Evolutionary conservation across 2,888 invertebrate species (phyloP).

Genomic region (Cecidostiba fungosa): DNA sequence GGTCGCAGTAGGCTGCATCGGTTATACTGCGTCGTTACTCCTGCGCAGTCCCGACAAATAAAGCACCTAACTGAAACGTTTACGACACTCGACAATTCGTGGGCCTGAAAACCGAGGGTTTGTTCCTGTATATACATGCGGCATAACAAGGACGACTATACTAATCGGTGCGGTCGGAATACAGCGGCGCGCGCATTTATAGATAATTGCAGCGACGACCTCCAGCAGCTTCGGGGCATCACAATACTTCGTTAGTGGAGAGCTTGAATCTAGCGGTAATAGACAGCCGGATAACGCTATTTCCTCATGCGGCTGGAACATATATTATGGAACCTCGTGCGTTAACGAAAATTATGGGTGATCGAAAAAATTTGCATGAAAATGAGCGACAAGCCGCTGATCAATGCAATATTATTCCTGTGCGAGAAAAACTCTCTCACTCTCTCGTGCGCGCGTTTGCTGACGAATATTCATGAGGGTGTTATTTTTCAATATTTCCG

Average conservation of each 20-base stretch:
- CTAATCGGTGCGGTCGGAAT: constrained; percentile 63
- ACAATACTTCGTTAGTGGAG: constrained; percentile 64
- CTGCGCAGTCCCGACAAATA: constrained; percentile 39
- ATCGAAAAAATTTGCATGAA: constrained; percentile 60
- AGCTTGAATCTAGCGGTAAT: constrained; percentile 55
- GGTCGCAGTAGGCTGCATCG: too few species aligned
- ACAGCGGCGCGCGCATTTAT: constrained; percentile 54
- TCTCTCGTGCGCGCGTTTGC: background rate
- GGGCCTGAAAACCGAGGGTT: constrained; percentile 41
- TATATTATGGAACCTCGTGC: background rate
- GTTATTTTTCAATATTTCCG: constrained; percentile 44
- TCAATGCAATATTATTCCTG: constrained; percentile 30
- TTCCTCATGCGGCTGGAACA: background rate
- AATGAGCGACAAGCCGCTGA: constrained; percentile 40
- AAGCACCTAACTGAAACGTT: constrained; percentile 52
- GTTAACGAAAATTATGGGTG: constrained; percentile 44
- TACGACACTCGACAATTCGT: background rate
- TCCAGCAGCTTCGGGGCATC: background rate
- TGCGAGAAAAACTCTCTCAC: background rate
- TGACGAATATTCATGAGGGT: constrained; percentile 37
- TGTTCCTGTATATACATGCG: constrained; percentile 41
- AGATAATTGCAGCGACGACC: constrained; percentile 59
- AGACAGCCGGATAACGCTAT: constrained; percentile 42
- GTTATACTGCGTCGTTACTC: constrained; percentile 19
- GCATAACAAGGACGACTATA: constrained; percentile 48